phyloP scores from a whole-genome alignment of 2,113 vertebrate genomes.

The Prunella fulvescens region DNA sequence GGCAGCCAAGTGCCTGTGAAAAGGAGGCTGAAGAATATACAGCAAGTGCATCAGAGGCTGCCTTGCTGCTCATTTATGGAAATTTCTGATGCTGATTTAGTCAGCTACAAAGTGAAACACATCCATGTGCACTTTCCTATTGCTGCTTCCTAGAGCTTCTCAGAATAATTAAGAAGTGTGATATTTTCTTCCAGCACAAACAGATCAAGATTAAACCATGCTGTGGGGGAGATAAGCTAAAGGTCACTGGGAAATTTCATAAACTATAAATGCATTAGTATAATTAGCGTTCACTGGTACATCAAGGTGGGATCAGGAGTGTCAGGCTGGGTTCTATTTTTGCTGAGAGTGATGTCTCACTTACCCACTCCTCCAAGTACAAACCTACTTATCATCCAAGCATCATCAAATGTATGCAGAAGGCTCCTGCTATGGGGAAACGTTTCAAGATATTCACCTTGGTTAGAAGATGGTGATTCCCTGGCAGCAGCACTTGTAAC shows the following conservation, averaged over 20 bases:
- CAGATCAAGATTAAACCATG: constrained; percentile 65
- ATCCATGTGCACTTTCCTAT: constrained; percentile 22
- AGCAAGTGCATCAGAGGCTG: constrained; percentile 23
- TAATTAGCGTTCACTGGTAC: constrained; percentile 52
- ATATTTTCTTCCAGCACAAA: constrained; percentile 69
- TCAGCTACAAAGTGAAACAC: constrained; percentile 48
- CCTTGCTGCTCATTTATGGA: constrained; percentile 49
- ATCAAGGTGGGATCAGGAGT: constrained; percentile 54
- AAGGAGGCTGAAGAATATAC: background rate
- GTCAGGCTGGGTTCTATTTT: constrained; percentile 47
- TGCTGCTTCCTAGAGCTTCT: constrained; percentile 43
- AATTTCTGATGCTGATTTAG: constrained; percentile 58
- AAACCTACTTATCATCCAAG: constrained; percentile 30
- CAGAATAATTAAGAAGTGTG: constrained; percentile 69
- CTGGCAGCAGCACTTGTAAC: background rate
- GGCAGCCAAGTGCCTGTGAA: constrained; percentile 35
- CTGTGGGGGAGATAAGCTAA: constrained; percentile 63
- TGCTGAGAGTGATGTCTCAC: constrained; percentile 47
- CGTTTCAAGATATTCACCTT: background rate
- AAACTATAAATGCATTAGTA: constrained; percentile 58
- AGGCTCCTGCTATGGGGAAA: background rate
- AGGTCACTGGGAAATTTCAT: constrained; percentile 65
- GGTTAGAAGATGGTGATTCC: background rate
- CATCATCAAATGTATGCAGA: background rate
- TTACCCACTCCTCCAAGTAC: constrained; percentile 52